Base-by-base conservation (phyloP, 2,113 vertebrate species). In the Carollia perspicillata region DNA sequence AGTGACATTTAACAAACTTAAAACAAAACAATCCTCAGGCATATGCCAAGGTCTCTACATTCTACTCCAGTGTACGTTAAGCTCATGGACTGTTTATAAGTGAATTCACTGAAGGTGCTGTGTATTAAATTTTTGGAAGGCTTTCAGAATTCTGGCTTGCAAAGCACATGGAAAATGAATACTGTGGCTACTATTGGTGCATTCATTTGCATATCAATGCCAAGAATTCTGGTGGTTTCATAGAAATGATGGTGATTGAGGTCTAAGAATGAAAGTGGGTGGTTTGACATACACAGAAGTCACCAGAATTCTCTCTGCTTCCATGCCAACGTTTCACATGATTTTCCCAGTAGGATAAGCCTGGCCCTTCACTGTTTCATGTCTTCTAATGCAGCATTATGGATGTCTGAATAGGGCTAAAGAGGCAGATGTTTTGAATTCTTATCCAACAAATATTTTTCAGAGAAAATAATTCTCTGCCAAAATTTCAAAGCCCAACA, bases 401-500 rank as follows among this genome's bases (percentile, higher is more conserved):
- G 40, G 78, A 83, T 84, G 40, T 65, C 26, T 91, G 81, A 97
- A 94, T 35, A 89, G 66, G 66, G 47, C 74, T 89, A 84, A 85
- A 94, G 93, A 95, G 89, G 66, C 0, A 26, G 72, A 93, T 91
- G 65, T 93, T 97, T 96, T 86, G 74, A 96, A 94, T 94, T 89
- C 37, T 91, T 65, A 63, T 89, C 74, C 94, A 97, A 92, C 28
- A 66, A 53, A 66, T 94, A 85, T 93, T 94, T 94, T 90, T 92
- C 37, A 87, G 79, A 96, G 78, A 94, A 93, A 93, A 51, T 20
- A 96, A 90, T 68, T 84, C 60, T 89, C 58, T 97, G 96, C 96
- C 93, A 97, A 96, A 94, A 95, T 95, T 94, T 94, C 68, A 95
- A 92, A 97, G 51, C 68, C 74, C 44, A 84, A 98, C 96, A 96